Base-by-base conservation (phyloP, 1,140 invertebrate genomes). In the Drosophila truncata region DNA sequence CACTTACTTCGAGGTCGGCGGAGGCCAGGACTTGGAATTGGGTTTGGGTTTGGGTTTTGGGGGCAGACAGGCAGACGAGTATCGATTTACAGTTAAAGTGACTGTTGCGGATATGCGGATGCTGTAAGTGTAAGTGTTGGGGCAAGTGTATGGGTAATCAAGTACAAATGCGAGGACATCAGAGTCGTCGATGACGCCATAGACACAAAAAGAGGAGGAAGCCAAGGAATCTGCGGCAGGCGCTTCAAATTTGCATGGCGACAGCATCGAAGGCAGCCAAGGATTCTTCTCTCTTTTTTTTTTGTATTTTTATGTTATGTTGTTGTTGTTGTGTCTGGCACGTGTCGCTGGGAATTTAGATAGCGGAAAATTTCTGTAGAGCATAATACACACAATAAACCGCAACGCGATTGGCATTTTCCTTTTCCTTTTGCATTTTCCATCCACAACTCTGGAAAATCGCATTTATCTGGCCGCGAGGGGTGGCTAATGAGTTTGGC, bases 321-420 rank as follows among this genome's bases (percentile, higher is more conserved):
- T n/a, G n/a, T 46, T 82, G 75, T 76, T 85, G 82, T 78, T 86
- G 69, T 80, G 81, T 90, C 81, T 88, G 85, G 78, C 81, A 88
- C 85, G 85, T 90, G 84, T 81, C 84, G 77, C 59, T 58, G 49
- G 49, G 59, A 69, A 85, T 88, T 88, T 71, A 71, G 78, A 81
- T 79, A 76, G 66, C 70, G 62, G 74, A 55, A 59, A 55, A 58
- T 83, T 74, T 66, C 11, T 11, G 33, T 49, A n/a, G 23, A 20
- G 25, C 20, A 55, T 55, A 41, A 25, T 42, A 78, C 46, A 47
- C 46, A 78, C 67, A 85, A 81, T 74, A 55, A 88, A 90, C 84
- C 84, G 61, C 84, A 88, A 18, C 42, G 11, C 39, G 71, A 72
- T 72, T 72, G 52, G 39, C 69, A 72, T 72, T 33, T 31, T 31